Evolutionary conservation across 2,113 vertebrate species (phyloP), one percentile per base, ranked within the genome.

Genomic region (Nycticryphes semicollaris): DNA sequence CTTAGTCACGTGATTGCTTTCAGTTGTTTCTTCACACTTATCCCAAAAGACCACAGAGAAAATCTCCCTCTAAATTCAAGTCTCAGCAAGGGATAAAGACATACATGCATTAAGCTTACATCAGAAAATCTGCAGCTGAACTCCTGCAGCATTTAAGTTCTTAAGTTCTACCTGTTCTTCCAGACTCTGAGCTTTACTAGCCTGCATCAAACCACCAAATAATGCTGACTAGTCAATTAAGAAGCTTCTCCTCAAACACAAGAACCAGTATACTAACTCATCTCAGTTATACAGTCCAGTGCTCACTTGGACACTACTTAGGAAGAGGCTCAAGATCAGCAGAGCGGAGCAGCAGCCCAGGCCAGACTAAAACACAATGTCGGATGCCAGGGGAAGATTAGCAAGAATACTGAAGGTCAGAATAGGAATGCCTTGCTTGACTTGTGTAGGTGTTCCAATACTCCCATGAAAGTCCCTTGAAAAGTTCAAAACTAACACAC

Each of bases 81-180:
- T 53, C 83, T 93, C 85, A 60, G 75, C 81, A 66, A 95, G 62
- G 68, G 79, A 95, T 95, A 76, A 92, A 95, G 93, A 10, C 37
- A 54, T 33, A 25, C 0, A 3, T 22, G 84, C 53, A 7, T 63
- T 33, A 53, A 90, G 77, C 87, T 94, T 84, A 89, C 74, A 90
- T 3, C 75, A 76, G 72, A 70, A 95, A 94, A 86, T 47, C 69
- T 91, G 89, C 83, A 92, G 84, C 79, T 84, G 83, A 93, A 83
- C 53, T 87, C 50, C 73, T n/a, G 48, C 41, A 79, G 68, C 75
- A 72, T 57, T 90, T 31, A 63, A 85, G 63, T 88, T 80, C 78
- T 74, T 59, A 39, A 56, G 68, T 84, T 92, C 91, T 12, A 45
- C 9, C 23, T 30, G 10, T 69, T 93, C 53, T 73, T 9, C 18